These are phyloP conservation scores for Acanthochromis polyacanthus DNA, from an alignment of 2,113 vertebrate species.

Conservation along the genomic window DNA sequence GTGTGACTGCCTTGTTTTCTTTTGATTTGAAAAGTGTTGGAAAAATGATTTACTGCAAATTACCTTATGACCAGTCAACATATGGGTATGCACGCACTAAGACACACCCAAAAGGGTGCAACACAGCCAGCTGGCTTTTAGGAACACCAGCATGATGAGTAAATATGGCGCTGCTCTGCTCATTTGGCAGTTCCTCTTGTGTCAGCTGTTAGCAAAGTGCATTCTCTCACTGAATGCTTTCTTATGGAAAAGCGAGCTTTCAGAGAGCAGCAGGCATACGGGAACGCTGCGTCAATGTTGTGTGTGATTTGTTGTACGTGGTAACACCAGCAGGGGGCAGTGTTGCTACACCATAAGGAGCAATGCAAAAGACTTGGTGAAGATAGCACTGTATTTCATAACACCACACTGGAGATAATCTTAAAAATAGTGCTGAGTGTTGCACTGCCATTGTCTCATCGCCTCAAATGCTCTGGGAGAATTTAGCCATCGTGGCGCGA, in stretches of 20 bases:
- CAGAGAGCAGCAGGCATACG: not conserved
- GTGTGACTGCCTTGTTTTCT: not conserved
- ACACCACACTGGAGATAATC: slow-evolving; percentile 54
- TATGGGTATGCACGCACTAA: slow-evolving; percentile 22
- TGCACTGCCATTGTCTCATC: slow-evolving; percentile 66
- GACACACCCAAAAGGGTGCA: slow-evolving; percentile 15
- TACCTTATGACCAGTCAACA: slow-evolving; percentile 32
- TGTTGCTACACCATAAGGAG: slow-evolving; percentile 39
- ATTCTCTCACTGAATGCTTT: slow-evolving; percentile 33
- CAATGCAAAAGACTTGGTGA: slow-evolving; percentile 9
- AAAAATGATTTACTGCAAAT: slow-evolving; percentile 40
- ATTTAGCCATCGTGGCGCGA: slow-evolving; percentile 48
- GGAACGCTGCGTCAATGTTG: not conserved
- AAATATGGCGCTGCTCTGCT: slow-evolving; percentile 12
- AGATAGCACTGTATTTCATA: slow-evolving; percentile 59
- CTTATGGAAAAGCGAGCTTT: slow-evolving; percentile 14
- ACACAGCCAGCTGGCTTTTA: slow-evolving; percentile 47
- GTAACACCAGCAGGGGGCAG: slow-evolving; percentile 63
- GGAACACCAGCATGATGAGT: slow-evolving; percentile 39
- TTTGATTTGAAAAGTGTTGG: not conserved
- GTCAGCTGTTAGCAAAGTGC: slow-evolving; percentile 30
- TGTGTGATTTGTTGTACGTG: not conserved
- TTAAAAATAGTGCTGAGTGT: slow-evolving; percentile 75
- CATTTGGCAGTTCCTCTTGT: slow-evolving; percentile 16
- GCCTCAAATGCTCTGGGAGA: slow-evolving; percentile 44